phyloP scores from a whole-genome alignment of 2,797 vertebrate species.

The Yasuhikotakia modesta region DNA sequence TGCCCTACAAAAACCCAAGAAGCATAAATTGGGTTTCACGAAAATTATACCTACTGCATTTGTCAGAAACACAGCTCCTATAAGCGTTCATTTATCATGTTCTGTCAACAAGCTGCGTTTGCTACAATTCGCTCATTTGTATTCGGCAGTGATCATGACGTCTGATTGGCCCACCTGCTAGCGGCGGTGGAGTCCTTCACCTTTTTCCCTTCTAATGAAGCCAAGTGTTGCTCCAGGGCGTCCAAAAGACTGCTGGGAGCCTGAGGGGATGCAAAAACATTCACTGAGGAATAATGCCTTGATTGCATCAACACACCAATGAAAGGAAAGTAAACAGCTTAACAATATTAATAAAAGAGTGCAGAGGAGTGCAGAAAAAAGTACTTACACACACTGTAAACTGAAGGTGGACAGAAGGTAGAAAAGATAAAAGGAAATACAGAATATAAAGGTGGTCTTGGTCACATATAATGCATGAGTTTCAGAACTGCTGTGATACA shows the following conservation, averaged over 20 bases:
- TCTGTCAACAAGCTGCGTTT: background rate
- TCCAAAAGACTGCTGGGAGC: constrained; percentile 98
- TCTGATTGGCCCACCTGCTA: constrained; percentile 84
- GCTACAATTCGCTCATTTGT: background rate
- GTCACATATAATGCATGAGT: constrained; percentile 65
- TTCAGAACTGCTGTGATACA: constrained; percentile 41
- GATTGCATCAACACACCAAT: constrained; percentile 19
- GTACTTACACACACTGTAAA: constrained; percentile 90
- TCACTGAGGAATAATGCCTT: constrained; percentile 19
- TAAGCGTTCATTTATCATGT: background rate
- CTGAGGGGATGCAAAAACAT: constrained; percentile 70
- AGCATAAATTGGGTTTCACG: constrained; percentile 9
- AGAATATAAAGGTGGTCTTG: constrained; percentile 87
- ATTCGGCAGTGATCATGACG: background rate
- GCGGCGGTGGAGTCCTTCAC: constrained; percentile 98
- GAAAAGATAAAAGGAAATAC: constrained; percentile 80
- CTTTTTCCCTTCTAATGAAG: constrained; percentile 98
- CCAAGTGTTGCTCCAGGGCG: constrained; percentile 98
- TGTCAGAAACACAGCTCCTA: background rate
- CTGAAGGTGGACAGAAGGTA: constrained; percentile 79
- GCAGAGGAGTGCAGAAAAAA: constrained; percentile 60
- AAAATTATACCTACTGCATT: constrained; percentile 13
- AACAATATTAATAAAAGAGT: constrained; percentile 72
- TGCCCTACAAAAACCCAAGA: constrained; percentile 77
- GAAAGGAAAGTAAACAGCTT: constrained; percentile 59